Evolutionary conservation across 2,113 vertebrate genomes (phyloP), one percentile per base, ranked within the genome.

Genomic region (Apeltes quadracus): DNA sequence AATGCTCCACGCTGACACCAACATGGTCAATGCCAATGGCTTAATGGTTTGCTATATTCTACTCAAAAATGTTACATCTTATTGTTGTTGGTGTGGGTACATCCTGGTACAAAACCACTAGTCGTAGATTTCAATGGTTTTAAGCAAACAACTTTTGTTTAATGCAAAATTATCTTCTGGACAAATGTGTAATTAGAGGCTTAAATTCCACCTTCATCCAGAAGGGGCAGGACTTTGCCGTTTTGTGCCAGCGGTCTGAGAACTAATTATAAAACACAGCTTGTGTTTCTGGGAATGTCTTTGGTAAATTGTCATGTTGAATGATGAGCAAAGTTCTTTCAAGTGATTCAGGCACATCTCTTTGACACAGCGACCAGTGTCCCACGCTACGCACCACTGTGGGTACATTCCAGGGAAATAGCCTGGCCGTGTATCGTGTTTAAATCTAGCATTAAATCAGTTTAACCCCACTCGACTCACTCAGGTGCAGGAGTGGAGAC

Each of bases 401-500:
- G 23, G 14, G 25, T 56, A 7, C 36, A 38, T 32, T 58, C 38
- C 22, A 58, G 10, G 29, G 15, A 32, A 56, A 29, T 10, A 32
- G 3, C 15, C 27, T 20, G 29, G 34, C 25, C 48, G 4, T 53
- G 32, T 59, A 34, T 74, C 14, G 12, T 71, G 64, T 25, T 46
- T 16, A 25, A 65, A 53, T 64, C 22, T 36, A 54, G 16, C 15
- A 66, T 32, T 41, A n/a, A 68, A 57, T 72, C 29, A 51, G 44
- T 66, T 22, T 23, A 55, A 61, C 44, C n/a, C 4, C 25, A 14
- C 39, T 62, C 70, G 55, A 62, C 58, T 65, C 41, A 59, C 27
- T 76, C 36, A 36, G 59, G 48, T 58, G 32, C 75, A 34, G 61
- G 43, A 76, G 46, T 2, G 51, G 62, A 69, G 63, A 59, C 75